Conservation (phyloP, 1,140 invertebrate species). For the Musca domestica region DNA sequence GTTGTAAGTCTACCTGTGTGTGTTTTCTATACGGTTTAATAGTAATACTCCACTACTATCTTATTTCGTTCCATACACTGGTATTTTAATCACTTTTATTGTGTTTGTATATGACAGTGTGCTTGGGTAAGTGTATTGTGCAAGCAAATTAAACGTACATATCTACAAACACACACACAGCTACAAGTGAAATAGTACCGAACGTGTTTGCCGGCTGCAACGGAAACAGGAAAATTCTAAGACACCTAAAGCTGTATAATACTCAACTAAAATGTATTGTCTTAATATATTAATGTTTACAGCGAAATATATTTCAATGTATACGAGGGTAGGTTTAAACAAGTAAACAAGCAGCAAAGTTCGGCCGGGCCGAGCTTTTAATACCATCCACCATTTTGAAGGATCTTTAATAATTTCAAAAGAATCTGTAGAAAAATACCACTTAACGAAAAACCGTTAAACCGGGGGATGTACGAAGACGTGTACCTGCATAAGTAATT, state of each 20-base stretch:
- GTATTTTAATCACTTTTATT: not conserved
- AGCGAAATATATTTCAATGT: not conserved
- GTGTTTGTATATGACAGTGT: not conserved
- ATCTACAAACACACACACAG: not conserved
- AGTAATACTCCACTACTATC: not conserved
- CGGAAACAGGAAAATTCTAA: conserved; percentile 16
- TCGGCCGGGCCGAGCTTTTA: too few species aligned
- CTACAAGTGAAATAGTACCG: not conserved
- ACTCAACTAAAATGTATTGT: conserved; percentile 16
- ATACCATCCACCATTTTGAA: too few species aligned
- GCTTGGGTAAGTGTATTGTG: not conserved
- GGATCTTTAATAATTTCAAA: not conserved
- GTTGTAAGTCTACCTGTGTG: not conserved
- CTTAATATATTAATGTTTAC: conserved; percentile 19
- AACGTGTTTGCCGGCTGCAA: conserved; percentile 2
- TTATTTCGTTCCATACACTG: not conserved
- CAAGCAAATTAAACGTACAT: not conserved
- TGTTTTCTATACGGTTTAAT: not conserved
- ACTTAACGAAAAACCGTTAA: too few species aligned
- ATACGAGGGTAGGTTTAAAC: not conserved
- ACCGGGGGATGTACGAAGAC: too few species aligned
- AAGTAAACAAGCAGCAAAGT: too few species aligned
- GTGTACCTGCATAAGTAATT: too few species aligned
- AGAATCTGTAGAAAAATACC: too few species aligned
- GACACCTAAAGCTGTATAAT: conserved; percentile 15